These are phyloP conservation scores for Pandion haliaetus DNA, from an alignment of 2,113 vertebrate species.

Conservation along the genomic window DNA sequence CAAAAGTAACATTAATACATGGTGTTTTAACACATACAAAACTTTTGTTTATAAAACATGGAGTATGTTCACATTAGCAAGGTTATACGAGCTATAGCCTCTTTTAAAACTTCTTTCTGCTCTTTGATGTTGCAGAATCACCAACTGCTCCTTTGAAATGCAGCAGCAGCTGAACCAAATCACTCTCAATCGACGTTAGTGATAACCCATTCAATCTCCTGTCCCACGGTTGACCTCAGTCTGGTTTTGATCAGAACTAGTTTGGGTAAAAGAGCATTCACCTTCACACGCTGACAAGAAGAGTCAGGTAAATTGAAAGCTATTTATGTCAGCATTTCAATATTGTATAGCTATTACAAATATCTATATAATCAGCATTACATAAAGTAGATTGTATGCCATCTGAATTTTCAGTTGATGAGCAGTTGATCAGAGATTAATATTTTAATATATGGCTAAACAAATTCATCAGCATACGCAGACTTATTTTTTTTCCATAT, in stretches of 20 bases:
- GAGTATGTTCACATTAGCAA: background rate
- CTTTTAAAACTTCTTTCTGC: background rate
- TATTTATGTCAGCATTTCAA: slow-evolving; percentile 15
- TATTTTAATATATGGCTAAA: background rate
- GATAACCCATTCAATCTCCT: slow-evolving; percentile 47
- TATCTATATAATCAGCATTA: slow-evolving; percentile 12
- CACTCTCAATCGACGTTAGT: background rate
- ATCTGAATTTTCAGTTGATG: background rate
- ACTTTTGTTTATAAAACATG: background rate
- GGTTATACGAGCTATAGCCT: background rate
- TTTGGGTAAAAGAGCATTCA: slow-evolving; percentile 20
- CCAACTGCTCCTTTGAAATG: slow-evolving; percentile 26
- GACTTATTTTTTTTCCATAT: background rate
- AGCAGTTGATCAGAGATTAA: background rate
- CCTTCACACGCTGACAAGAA: slow-evolving; percentile 50
- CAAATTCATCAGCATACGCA: background rate
- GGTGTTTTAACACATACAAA: background rate
- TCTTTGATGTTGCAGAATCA: slow-evolving; percentile 38
- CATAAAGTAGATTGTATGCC: background rate
- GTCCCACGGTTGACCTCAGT: slow-evolving; percentile 34
- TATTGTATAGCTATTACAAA: background rate
- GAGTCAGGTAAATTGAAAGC: slow-evolving; percentile 33
- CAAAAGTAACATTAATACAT: background rate
- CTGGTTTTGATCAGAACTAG: slow-evolving; percentile 54
- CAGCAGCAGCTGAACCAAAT: slow-evolving; percentile 48